Evolutionary conservation across 2,113 vertebrate species (phyloP).

Genomic region (Colius striatus): DNA sequence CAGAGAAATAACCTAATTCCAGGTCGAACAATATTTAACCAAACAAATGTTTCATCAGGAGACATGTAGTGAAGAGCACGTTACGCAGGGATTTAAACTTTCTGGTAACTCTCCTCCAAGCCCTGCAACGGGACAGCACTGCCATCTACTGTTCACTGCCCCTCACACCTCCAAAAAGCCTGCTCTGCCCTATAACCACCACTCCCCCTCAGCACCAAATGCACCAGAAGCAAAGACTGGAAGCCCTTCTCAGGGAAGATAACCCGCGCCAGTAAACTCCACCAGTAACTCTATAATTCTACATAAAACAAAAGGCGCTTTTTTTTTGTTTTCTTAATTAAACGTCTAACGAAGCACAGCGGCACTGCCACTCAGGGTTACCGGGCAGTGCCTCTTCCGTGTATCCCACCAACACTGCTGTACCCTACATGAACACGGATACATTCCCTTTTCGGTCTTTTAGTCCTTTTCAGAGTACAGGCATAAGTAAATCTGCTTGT

Average conservation of each 20-base stretch:
- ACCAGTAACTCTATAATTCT: background rate
- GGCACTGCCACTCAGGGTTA: background rate
- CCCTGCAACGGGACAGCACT: constrained; percentile 61
- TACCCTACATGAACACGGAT: accelerated
- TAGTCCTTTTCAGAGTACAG: background rate
- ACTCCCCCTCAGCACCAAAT: background rate
- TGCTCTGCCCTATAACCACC: background rate
- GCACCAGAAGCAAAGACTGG: background rate
- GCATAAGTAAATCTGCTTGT: background rate
- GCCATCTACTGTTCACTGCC: constrained; percentile 73
- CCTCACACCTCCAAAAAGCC: background rate
- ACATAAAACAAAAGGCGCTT: background rate
- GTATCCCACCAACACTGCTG: background rate
- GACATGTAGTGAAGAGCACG: background rate
- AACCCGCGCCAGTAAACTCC: background rate
- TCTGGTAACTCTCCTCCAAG: accelerated
- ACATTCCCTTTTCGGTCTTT: background rate
- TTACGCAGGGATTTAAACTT: background rate
- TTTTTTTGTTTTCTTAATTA: background rate
- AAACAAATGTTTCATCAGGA: constrained; percentile 28
- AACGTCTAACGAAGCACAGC: background rate
- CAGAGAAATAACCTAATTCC: constrained; percentile 2
- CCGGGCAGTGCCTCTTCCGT: background rate
- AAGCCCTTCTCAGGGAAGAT: background rate
- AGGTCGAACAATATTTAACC: background rate